Conservation (phyloP, 2,888 invertebrate genomes). For the Lepidochitona cinerea region DNA sequence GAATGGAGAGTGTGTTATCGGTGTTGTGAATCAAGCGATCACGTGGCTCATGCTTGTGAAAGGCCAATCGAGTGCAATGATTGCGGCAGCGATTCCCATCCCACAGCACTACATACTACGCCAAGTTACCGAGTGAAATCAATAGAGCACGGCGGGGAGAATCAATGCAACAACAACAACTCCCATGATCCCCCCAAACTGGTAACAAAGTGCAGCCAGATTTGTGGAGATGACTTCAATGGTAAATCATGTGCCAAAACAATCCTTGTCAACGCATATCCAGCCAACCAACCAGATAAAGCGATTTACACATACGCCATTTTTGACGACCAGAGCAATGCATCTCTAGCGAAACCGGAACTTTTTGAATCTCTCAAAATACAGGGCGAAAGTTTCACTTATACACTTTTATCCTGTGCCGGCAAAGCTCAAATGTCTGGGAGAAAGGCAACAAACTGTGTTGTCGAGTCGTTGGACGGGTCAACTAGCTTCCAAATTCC, state of each 20-base stretch:
- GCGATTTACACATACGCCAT: slow-evolving; percentile 19
- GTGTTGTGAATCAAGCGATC: slow-evolving; percentile 15
- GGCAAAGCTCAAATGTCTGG: slow-evolving; percentile 18
- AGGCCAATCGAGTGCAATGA: neutral
- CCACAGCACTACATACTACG: slow-evolving; percentile 1
- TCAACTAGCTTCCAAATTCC: slow-evolving; percentile 11
- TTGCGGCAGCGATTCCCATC: slow-evolving; percentile 3
- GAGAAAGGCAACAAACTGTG: slow-evolving; percentile 14
- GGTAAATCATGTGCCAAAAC: slow-evolving; percentile 37
- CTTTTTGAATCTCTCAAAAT: slow-evolving; percentile 25
- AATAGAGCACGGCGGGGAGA: neutral
- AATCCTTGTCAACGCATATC: slow-evolving; percentile 23
- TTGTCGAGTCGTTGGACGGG: slow-evolving; percentile 21
- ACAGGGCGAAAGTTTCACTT: neutral
- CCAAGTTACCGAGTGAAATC: neutral
- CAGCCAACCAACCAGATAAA: slow-evolving; percentile 14
- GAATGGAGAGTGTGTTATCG: slow-evolving; percentile 22
- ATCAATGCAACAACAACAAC: neutral
- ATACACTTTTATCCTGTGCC: slow-evolving; percentile 26
- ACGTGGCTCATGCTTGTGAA: neutral
- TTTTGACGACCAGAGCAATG: slow-evolving; percentile 37
- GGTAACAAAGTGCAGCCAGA: slow-evolving; percentile 20
- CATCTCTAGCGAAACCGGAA: slow-evolving; percentile 19
- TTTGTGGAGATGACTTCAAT: slow-evolving; percentile 19
- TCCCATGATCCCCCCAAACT: slow-evolving; percentile 8